Evolutionary conservation across 1,140 invertebrate species (phyloP).

Genomic region (Zaprionus ornatus): DNA sequence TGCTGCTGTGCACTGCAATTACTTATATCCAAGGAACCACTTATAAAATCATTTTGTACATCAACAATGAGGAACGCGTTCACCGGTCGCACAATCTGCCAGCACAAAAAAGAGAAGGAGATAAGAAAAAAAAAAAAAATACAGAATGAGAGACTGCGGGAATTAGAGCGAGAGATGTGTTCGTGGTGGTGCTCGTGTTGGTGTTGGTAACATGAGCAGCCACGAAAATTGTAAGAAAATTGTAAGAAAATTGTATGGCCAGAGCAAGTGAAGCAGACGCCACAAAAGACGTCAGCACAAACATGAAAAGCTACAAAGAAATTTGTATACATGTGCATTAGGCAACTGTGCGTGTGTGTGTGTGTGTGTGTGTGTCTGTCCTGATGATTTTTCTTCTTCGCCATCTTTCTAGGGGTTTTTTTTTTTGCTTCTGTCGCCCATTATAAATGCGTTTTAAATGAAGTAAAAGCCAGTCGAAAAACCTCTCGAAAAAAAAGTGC

Average conservation of each 20-base stretch:
- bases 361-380: slow-evolving; percentile 34
- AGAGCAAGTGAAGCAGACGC: slow-evolving; percentile 75
- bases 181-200: background rate
- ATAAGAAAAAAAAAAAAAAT: slow-evolving; percentile 21
- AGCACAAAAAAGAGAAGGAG: slow-evolving; percentile 57
- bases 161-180: slow-evolving; percentile 10
- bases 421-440: slow-evolving; percentile 58
- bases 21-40: slow-evolving; percentile 95
- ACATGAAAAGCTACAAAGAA: slow-evolving; percentile 82
- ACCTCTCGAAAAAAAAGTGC: slow-evolving; percentile 40
- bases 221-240: slow-evolving; percentile 77
- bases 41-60: slow-evolving; percentile 99
- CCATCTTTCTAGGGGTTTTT: slow-evolving; percentile 19
- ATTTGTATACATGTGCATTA: slow-evolving; percentile 76
- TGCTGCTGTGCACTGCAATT: slow-evolving; percentile 97
- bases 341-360: slow-evolving; percentile 17
- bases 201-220: slow-evolving; percentile 50
- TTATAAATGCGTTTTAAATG: slow-evolving; percentile 83
- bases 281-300: slow-evolving; percentile 70
- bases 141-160: slow-evolving; percentile 30
- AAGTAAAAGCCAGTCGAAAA: slow-evolving; percentile 78
- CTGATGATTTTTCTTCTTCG: slow-evolving; percentile 71
- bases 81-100: slow-evolving; percentile 92
- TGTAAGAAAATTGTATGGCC: slow-evolving; percentile 78
- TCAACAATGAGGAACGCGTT: slow-evolving; percentile 97